Conservation (phyloP, 37 sponge, comb jelly and placozoan genomes). For the Halisarca cf. caerulea region DNA sequence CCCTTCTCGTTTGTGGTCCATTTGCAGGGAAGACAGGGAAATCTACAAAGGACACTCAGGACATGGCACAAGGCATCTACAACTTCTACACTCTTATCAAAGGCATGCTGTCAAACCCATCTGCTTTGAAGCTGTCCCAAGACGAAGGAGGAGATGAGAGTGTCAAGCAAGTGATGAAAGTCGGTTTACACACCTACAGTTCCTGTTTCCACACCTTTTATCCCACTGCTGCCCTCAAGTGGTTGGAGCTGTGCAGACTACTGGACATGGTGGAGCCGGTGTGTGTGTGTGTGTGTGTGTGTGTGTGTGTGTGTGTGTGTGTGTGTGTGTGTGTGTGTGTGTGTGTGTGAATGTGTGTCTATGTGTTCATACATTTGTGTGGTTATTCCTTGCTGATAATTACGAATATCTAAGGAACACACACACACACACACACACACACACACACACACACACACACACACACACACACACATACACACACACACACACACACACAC, state of each 20-base stretch:
- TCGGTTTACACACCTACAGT: conserved; percentile 61
- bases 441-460: no score
- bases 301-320: no score
- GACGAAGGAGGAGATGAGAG: background rate
- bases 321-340: no score
- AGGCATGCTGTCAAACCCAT: conserved; percentile 51
- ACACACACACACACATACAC: no score
- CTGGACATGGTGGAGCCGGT: conserved; percentile 77
- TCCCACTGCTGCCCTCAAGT: conserved; percentile 83
- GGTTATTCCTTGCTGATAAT: no score
- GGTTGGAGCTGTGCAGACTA: conserved; percentile 76
- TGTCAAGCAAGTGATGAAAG: conserved; percentile 22
- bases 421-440: no score
- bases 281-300: conserved; percentile 16
- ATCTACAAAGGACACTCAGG: conserved; percentile 48
- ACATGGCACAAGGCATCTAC: conserved; percentile 62
- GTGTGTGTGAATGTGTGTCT: no score
- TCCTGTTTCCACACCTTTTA: conserved; percentile 91
- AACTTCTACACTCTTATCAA: conserved; percentile 44
- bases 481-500: no score
- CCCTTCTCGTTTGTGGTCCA: no score
- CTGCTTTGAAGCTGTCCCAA: background rate
- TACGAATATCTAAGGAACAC: no score
- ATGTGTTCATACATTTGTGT: no score
- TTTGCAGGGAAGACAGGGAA: no score